Conservation (phyloP, 2,888 invertebrate species). For the Gisinianus flammeolus region DNA sequence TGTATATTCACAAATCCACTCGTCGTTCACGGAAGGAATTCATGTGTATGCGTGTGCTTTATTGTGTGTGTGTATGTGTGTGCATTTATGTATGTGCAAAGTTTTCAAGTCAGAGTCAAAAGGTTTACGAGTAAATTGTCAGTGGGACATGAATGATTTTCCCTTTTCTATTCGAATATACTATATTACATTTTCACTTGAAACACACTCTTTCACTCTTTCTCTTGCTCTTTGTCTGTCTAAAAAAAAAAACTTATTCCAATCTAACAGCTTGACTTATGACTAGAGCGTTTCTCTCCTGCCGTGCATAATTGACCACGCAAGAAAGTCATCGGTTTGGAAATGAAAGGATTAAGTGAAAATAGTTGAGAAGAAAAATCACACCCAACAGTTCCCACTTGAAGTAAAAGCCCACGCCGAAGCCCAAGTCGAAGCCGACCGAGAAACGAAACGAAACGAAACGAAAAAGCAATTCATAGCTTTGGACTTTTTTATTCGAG, state of each 20-base stretch:
- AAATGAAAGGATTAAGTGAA: conserved; percentile 39
- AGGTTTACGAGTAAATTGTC: conserved; percentile 37
- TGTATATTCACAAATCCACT: no score
- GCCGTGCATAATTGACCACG: conserved; percentile 57
- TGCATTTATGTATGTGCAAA: not conserved
- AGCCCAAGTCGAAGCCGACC: no score
- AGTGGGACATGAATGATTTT: conserved; percentile 31
- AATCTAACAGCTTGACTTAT: conserved; percentile 19
- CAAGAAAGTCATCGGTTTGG: conserved; percentile 53
- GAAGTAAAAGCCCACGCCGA: no score
- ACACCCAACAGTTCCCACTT: conserved; percentile 14
- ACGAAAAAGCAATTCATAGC: no score
- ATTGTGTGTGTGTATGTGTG: conserved; percentile 14
- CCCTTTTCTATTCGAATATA: no score
- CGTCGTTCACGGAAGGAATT: no score
- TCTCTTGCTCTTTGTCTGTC: not conserved
- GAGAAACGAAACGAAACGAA: no score
- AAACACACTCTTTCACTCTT: not conserved
- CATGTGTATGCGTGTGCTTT: not conserved
- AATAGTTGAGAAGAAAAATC: conserved; percentile 41
- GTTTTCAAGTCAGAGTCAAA: conserved; percentile 5
- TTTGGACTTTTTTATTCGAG: not conserved
- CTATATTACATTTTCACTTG: no score
- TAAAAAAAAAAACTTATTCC: not conserved
- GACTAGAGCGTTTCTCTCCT: conserved; percentile 12